Conservation (phyloP, 1,140 invertebrate species). For the Bombus picipes region DNA sequence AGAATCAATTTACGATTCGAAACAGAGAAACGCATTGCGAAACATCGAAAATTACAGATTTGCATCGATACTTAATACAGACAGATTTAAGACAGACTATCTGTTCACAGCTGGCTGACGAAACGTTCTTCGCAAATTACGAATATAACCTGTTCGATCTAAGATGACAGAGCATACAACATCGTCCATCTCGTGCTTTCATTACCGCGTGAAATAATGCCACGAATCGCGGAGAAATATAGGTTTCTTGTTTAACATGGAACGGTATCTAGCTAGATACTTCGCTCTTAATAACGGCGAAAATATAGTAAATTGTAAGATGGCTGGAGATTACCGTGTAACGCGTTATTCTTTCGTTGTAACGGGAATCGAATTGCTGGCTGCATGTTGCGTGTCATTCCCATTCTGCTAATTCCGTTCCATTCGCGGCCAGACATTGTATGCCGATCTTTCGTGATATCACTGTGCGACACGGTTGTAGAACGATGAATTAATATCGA, state of each 20-base stretch:
- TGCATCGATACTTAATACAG: background rate
- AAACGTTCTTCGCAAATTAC: background rate
- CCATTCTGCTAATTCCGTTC: conserved; percentile 60
- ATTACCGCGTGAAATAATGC: background rate
- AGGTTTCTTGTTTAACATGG: conserved; percentile 42
- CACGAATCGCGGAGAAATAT: conserved; percentile 19
- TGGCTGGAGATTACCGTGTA: conserved; percentile 42
- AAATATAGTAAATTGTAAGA: conserved; percentile 54
- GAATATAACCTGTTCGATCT: background rate
- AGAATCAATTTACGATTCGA: background rate
- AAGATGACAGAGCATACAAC: background rate
- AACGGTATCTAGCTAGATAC: conserved; percentile 51
- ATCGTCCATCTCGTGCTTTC: background rate
- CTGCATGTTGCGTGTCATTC: conserved; percentile 65
- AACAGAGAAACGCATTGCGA: background rate
- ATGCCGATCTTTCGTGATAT: background rate
- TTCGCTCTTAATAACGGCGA: conserved; percentile 59
- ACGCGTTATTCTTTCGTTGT: conserved; percentile 60
- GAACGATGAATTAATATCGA: background rate
- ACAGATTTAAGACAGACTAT: too few species aligned
- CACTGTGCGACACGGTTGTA: background rate
- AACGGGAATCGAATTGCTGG: conserved; percentile 65
- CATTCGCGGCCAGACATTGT: conserved; percentile 36
- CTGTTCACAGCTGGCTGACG: background rate
- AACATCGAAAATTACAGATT: background rate